These are phyloP conservation scores for Yponomeuta sedellus DNA, from an alignment of 2,888 invertebrate species.

Conservation along the genomic window DNA sequence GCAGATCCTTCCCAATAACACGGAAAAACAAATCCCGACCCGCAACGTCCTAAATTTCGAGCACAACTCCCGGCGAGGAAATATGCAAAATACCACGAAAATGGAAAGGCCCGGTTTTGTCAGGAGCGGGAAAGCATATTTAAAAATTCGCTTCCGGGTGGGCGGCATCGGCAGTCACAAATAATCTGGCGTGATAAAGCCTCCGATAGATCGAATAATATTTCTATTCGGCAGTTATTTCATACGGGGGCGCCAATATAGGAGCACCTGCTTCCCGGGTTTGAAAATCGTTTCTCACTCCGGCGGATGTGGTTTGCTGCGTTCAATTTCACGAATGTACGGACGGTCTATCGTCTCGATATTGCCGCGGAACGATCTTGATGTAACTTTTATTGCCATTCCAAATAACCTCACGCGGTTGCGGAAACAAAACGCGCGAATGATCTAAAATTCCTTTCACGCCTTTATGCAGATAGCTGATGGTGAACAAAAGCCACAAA, in stretches of 20 bases:
- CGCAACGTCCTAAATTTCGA: neutral
- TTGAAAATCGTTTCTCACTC: constrained; percentile 36
- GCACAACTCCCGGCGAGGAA: neutral
- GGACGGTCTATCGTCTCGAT: neutral
- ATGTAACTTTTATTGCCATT: constrained; percentile 6
- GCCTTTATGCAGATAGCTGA: too few relatives aligned
- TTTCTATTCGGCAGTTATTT: constrained; percentile 48
- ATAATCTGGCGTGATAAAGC: constrained; percentile 39
- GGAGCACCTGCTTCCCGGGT: constrained; percentile 36
- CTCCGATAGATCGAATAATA: constrained; percentile 45
- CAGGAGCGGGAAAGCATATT: constrained; percentile 11
- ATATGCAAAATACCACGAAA: constrained; percentile 1
- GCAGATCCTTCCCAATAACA: too few relatives aligned
- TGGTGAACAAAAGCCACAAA: too few relatives aligned
- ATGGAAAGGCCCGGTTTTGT: constrained; percentile 4
- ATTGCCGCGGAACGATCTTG: constrained; percentile 8
- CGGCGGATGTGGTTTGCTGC: constrained; percentile 29
- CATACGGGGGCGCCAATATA: constrained; percentile 32
- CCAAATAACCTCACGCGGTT: neutral
- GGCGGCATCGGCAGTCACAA: constrained; percentile 23
- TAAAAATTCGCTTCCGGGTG: constrained; percentile 9
- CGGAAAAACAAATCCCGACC: neutral
- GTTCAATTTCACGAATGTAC: constrained; percentile 32
- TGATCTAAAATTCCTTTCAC: too few relatives aligned
- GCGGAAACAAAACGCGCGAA: neutral